Evolutionary conservation across 2,888 invertebrate genomes (phyloP).

Genomic region (Tryphoninae sp.): DNA sequence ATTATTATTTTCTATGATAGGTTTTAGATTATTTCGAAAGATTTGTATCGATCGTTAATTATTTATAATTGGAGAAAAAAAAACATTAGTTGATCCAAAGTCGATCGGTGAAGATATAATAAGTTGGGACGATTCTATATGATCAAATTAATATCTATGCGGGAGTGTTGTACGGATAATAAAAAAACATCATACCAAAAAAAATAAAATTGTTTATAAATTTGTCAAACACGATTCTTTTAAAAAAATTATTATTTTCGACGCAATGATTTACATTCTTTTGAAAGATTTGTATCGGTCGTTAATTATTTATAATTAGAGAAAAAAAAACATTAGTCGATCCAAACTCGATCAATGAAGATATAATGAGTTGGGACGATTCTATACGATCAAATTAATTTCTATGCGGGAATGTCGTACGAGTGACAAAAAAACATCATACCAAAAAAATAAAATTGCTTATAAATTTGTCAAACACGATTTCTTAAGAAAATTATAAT

Average conservation of each 20-base stretch:
- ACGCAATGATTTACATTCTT: neutral
- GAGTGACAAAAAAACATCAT: neutral
- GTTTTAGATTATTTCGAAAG: neutral
- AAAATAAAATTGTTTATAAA: neutral
- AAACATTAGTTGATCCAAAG: neutral
- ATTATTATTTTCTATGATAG: neutral
- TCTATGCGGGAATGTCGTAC: constrained; percentile 29
- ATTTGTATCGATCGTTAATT: neutral
- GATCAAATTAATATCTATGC: constrained; percentile 16
- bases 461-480: no score
- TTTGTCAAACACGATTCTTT: no score
- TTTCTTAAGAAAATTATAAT: no score
- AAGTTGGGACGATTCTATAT: neutral
- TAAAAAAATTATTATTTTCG: no score
- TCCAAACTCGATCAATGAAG: no score
- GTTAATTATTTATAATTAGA: neutral
- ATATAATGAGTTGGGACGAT: no score
- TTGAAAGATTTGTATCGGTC: neutral
- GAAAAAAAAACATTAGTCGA: neutral
- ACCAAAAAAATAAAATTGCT: neutral
- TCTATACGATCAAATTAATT: neutral
- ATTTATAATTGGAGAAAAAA: neutral
- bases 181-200: neutral
- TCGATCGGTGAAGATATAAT: no score
- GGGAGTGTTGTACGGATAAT: neutral